Conservation (phyloP, 2,113 vertebrate species). For the Dinomys branickii region DNA sequence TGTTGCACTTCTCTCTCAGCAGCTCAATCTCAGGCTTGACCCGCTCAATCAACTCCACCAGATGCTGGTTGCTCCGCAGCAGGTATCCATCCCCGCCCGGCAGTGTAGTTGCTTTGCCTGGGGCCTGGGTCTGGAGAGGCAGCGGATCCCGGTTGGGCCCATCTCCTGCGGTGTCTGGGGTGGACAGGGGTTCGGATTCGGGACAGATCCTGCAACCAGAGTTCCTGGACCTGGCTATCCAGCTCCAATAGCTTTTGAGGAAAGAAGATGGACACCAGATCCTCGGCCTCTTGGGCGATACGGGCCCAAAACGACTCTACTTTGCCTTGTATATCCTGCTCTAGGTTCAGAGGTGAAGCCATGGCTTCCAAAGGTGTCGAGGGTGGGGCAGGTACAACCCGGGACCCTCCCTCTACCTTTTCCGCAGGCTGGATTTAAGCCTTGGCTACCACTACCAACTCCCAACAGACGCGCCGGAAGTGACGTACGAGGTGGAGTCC, state of each 20-base stretch:
- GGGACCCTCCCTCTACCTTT: too few species aligned
- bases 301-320: conserved; percentile 50
- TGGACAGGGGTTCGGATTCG: background rate
- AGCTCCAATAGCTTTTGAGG: conserved; percentile 69
- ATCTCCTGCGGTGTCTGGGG: background rate
- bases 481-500: background rate
- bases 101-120: background rate
- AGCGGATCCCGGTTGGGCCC: background rate
- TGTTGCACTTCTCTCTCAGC: conserved; percentile 73
- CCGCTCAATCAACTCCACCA: conserved; percentile 65
- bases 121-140: background rate
- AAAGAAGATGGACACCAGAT: conserved; percentile 62
- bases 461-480: conserved; percentile 61
- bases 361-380: background rate
- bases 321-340: conserved; percentile 40
- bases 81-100: background rate
- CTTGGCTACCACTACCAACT: background rate
- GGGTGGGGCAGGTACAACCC: background rate
- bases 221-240: conserved; percentile 53
- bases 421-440: background rate
- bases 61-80: conserved; percentile 69
- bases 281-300: conserved; percentile 62
- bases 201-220: conserved; percentile 48
- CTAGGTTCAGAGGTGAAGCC: conserved; percentile 26
- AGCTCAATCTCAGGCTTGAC: conserved; percentile 71